Conservation (phyloP, 2,888 invertebrate genomes). For the Chalcis sispes region DNA sequence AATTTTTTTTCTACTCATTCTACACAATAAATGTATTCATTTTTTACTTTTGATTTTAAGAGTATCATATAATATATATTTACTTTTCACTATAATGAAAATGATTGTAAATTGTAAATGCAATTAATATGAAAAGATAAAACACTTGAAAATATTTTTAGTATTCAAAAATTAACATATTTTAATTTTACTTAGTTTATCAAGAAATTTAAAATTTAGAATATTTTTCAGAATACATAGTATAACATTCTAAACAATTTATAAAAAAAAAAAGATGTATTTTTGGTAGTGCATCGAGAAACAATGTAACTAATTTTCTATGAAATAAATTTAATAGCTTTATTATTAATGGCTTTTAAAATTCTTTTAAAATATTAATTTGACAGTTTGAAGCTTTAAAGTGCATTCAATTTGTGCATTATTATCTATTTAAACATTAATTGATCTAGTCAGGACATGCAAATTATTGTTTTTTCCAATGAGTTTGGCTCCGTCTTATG, state of each 20-base stretch:
- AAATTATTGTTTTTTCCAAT: slow-evolving; percentile 29
- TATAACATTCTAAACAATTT: not conserved
- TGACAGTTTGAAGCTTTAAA: slow-evolving; percentile 11
- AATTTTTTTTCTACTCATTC: slow-evolving; percentile 6
- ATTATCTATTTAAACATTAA: slow-evolving; percentile 35
- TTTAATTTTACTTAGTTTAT: slow-evolving; percentile 9
- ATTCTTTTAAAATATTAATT: slow-evolving; percentile 15
- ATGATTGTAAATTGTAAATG: not conserved
- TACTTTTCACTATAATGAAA: not conserved
- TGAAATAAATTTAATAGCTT: not conserved
- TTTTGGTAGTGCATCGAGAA: slow-evolving; percentile 5
- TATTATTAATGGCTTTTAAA: slow-evolving; percentile 5
- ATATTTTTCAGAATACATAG: not conserved
- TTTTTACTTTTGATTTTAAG: slow-evolving; percentile 8
- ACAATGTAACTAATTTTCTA: no score
- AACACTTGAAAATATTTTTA: no score
- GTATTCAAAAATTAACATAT: not conserved
- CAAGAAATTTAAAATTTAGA: slow-evolving; percentile 13
- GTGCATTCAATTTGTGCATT: slow-evolving; percentile 2
- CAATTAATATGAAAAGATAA: not conserved
- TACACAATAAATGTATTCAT: not conserved
- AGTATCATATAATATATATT: not conserved
- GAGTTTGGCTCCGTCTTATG: slow-evolving; percentile 39
- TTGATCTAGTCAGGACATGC: slow-evolving; percentile 39
- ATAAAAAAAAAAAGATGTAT: slow-evolving; percentile 20